These are phyloP conservation scores for Cabera pusaria DNA, from an alignment of 2,888 invertebrate genomes.

Conservation along the genomic window DNA sequence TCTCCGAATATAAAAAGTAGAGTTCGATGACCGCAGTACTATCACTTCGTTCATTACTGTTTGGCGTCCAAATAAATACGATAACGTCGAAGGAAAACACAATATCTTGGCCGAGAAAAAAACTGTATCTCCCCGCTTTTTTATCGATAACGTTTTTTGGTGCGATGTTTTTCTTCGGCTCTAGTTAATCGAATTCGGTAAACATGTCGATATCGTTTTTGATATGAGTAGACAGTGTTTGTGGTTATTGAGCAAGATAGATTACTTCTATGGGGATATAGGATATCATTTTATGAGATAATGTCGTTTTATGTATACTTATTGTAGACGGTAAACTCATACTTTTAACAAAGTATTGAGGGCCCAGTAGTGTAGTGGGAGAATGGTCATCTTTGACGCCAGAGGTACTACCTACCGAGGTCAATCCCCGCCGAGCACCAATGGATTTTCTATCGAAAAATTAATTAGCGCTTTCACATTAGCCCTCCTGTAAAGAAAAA, in stretches of 20 bases:
- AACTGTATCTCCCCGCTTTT: conserved; percentile 51
- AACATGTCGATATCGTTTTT: conserved; percentile 47
- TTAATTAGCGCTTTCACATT: too few species aligned
- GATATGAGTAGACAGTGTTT: conserved; percentile 39
- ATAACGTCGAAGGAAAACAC: conserved; percentile 67
- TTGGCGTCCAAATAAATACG: conserved; percentile 59
- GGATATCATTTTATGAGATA: conserved; percentile 7
- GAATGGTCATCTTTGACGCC: too few species aligned
- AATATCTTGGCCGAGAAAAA: conserved; percentile 66
- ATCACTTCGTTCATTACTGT: conserved; percentile 36
- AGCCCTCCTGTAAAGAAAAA: too few species aligned
- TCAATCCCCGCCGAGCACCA: too few species aligned
- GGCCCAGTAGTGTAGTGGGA: too few species aligned
- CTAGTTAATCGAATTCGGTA: conserved; percentile 70
- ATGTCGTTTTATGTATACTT: too few species aligned
- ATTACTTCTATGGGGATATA: conserved; percentile 2
- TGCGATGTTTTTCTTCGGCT: conserved; percentile 58
- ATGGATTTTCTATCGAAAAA: too few species aligned
- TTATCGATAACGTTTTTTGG: conserved; percentile 67
- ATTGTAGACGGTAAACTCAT: too few species aligned
- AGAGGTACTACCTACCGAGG: too few species aligned
- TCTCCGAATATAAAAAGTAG: conserved; percentile 29
- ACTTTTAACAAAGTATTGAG: too few species aligned
- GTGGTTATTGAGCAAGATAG: conserved; percentile 21
- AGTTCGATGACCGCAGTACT: conserved; percentile 38